Evolutionary conservation across 2,888 invertebrate species (phyloP), one percentile per base, ranked within the genome.

Genomic region (Andrena bicolor): DNA sequence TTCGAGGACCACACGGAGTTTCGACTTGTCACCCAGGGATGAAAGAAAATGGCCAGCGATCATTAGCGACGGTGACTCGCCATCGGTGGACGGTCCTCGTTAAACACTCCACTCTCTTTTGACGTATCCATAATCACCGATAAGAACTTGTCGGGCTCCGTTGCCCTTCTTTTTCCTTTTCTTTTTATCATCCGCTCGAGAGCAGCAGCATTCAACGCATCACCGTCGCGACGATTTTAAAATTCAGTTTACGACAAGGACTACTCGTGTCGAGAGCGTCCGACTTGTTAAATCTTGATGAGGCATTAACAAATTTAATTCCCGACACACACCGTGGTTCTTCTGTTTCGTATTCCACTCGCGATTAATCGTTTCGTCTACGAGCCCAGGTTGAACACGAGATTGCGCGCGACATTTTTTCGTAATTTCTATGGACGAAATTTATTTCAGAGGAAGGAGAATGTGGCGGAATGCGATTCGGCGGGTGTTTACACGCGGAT

Each of bases 41-140:
- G 88, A 89, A 87, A 84, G 87, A 87, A 88, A 88, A 88, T 89
- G 83, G 88, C 85, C 85, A 82, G 84, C 87, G 87, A 89, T 90
- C 91, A 90, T 91, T 91, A 91, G 86, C 84, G 90, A 91, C 87
- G 87, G 90, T 91, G 91, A 91, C 91, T 91, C 88, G 88, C 84
- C 79, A 72, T 79, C 86, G 83, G 86, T 71, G 86, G 83, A 87
- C 86, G 90, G 86, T 83, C 83, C 89, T 91, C 85, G 89, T 91
- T 90, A 89, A 89, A 89, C 86, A 87, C 86, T 87, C 85, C 75
- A 82, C 84, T 79, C 79, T 73, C 86, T 88, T 88, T 85, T 88
- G 80, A 89, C 90, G 88, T 89, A 89, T 91, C 86, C 90, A 84
- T 90, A 90, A 91, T 89, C 88, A 89, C 83, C 88, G 86, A 91